Percentiles rank a stretch among this genome's conserved stretches.
phyloP scores from a whole-genome alignment of 2,797 vertebrate genomes.

The Danio jaintianensis region DNA sequence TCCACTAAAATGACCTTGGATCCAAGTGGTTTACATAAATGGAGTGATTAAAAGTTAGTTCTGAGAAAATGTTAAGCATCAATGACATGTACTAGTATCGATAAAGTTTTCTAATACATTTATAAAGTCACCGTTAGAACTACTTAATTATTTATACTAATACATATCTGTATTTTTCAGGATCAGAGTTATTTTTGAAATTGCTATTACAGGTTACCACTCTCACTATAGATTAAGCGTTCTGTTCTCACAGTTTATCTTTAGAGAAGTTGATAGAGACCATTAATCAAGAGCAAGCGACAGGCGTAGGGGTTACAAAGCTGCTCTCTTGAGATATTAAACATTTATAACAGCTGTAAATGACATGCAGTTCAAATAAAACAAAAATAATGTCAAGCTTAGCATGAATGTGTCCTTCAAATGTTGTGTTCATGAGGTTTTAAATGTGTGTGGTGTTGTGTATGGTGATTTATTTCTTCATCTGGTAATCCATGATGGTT shows the following conservation, averaged over 20 bases:
- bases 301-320: not conserved
- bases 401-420: no score
- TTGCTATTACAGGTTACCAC: no score
- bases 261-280: not conserved
- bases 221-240: not conserved
- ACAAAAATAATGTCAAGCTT: not conserved
- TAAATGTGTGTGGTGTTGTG: no score
- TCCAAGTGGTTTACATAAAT: not conserved
- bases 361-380: not conserved
- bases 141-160: not conserved
- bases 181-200: not conserved
- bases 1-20: not conserved
- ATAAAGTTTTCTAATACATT: not conserved
- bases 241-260: not conserved
- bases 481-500: no score
- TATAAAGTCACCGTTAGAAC: not conserved
- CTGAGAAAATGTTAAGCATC: not conserved
- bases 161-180: not conserved
- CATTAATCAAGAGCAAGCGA: not conserved
- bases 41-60: not conserved
- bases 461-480: no score
- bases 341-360: not conserved
- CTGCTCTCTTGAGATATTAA: not conserved
- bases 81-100: not conserved
- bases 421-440: no score